Conservation (phyloP, 2,888 invertebrate genomes). For the Chaetogeoica ovagalla region DNA sequence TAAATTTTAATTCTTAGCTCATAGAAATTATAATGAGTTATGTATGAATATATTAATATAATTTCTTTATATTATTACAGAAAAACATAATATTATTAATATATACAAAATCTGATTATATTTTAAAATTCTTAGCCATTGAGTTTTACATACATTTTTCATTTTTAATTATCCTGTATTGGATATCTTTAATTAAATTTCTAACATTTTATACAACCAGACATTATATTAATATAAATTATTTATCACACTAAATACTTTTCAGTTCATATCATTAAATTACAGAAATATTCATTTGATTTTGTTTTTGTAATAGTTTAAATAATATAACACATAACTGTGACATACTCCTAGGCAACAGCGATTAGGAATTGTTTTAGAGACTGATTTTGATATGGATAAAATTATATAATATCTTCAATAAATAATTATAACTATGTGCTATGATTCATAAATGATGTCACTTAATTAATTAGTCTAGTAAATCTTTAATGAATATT, state of each 20-base stretch:
- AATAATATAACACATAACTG: too few relatives aligned
- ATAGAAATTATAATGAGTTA: background rate
- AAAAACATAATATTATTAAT: background rate
- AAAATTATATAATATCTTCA: background rate
- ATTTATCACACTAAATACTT: too few relatives aligned
- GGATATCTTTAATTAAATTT: background rate
- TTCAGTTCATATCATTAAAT: too few relatives aligned
- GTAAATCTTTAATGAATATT: slow-evolving; percentile 9
- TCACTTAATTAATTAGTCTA: slow-evolving; percentile 10
- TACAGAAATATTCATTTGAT: too few relatives aligned
- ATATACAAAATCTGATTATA: too few relatives aligned
- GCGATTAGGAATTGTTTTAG: background rate
- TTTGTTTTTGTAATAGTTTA: too few relatives aligned
- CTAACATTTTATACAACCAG: background rate
- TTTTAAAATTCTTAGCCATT: too few relatives aligned
- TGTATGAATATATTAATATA: background rate
- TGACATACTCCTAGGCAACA: too few relatives aligned
- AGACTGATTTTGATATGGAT: background rate
- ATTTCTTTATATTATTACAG: background rate
- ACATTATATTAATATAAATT: background rate
- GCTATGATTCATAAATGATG: background rate
- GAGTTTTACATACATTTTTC: background rate
- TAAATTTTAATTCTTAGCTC: background rate
- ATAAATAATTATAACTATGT: background rate
- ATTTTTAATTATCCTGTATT: background rate